Conservation (phyloP, 2,113 vertebrate species). For the Pitta sordida region DNA sequence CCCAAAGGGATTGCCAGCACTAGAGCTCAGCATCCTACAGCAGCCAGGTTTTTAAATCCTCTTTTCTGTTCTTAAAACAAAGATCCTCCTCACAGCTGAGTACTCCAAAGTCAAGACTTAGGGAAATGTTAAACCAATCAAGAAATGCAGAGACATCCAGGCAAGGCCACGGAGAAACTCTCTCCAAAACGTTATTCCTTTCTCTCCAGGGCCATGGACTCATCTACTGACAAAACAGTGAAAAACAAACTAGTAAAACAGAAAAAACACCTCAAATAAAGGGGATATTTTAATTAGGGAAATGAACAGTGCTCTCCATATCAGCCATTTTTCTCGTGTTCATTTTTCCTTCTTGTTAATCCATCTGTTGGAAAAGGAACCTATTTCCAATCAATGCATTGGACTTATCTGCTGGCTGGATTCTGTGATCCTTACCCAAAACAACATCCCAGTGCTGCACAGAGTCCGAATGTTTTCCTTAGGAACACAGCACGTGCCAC, state of each 20-base stretch:
- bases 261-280: background rate
- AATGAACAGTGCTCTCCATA: background rate
- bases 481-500: background rate
- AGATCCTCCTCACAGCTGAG: background rate
- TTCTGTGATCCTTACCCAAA: background rate
- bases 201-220: background rate
- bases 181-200: background rate
- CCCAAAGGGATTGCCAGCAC: background rate
- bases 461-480: background rate
- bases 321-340: background rate
- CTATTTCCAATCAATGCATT: background rate
- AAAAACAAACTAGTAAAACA: background rate
- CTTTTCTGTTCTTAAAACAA: background rate
- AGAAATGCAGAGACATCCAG: background rate
- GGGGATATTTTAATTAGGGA: background rate
- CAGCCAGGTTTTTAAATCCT: background rate
- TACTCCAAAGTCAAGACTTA: background rate
- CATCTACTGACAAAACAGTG: background rate
- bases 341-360: background rate
- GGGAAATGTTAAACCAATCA: background rate
- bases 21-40: background rate
- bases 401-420: background rate
- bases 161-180: background rate
- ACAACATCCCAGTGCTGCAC: background rate
- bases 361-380: background rate